Evolutionary conservation across 2,888 invertebrate species (phyloP).

Genomic region (Didymodactylos carnosus): DNA sequence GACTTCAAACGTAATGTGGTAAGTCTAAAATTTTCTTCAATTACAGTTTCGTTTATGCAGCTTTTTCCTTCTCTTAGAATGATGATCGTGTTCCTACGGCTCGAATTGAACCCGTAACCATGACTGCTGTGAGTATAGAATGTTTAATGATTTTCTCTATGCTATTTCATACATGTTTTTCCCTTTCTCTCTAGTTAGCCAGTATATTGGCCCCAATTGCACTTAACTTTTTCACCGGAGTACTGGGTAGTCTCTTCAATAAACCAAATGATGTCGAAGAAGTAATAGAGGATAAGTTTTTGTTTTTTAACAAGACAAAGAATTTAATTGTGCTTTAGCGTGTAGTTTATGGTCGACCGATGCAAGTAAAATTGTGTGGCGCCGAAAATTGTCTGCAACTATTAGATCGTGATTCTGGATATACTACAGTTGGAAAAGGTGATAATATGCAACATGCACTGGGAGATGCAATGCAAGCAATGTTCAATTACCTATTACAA

Average conservation of each 20-base stretch:
- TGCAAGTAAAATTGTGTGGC: conserved; percentile 14
- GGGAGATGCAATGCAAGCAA: conserved; percentile 2
- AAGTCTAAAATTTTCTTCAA: too few species aligned
- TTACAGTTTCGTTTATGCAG: too few species aligned
- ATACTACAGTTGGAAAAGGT: conserved; percentile 5
- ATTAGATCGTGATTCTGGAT: conserved; percentile 7
- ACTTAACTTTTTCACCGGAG: conserved; percentile 5
- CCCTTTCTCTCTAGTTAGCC: too few species aligned
- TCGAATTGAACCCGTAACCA: conserved; percentile 12
- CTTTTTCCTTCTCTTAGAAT: too few species aligned
- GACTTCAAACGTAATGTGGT: too few species aligned
- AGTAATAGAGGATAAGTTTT: not conserved
- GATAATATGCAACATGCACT: conserved; percentile 8
- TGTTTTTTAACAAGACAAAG: not conserved
- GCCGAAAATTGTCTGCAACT: conserved; percentile 5
- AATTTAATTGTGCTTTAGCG: not conserved
- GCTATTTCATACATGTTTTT: too few species aligned
- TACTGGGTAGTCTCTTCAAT: conserved; percentile 5
- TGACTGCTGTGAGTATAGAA: not conserved
- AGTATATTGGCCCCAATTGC: not conserved
- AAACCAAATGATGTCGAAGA: conserved; percentile 8
- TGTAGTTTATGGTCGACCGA: conserved; percentile 10
- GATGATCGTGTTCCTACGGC: too few species aligned
- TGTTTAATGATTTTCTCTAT: not conserved
- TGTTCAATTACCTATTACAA: conserved; percentile 3